These are phyloP conservation scores for Pseudomyrmex concolor DNA, from an alignment of 1,140 invertebrate genomes.

Conservation along the genomic window DNA sequence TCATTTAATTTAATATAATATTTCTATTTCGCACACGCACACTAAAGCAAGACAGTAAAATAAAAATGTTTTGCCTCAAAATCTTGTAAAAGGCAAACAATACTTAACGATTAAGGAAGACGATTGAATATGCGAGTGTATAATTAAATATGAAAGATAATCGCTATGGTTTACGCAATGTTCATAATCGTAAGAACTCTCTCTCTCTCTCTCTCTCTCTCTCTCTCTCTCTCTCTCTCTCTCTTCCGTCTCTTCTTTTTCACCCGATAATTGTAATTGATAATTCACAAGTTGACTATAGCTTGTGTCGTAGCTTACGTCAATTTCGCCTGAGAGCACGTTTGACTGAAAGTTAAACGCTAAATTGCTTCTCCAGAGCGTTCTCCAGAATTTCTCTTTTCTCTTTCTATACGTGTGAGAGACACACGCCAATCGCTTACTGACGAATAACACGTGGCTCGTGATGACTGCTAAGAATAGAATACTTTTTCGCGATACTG, in stretches of 20 bases:
- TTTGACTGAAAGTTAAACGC: conserved; percentile 79
- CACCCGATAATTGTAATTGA: background rate
- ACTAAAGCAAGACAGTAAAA: background rate
- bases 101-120: conserved; percentile 45
- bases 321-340: conserved; percentile 73
- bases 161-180: conserved; percentile 76
- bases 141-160: conserved; percentile 66
- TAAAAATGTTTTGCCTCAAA: background rate
- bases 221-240: background rate
- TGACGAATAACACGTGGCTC: no score
- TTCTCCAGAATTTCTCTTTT: background rate
- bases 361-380: conserved; percentile 68
- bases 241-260: background rate
- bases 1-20: conserved; percentile 34
- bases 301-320: background rate
- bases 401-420: background rate
- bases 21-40: conserved; percentile 17
- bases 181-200: conserved; percentile 72
- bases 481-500: no score
- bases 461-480: no score
- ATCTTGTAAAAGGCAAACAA: conserved; percentile 14
- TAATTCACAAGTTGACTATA: no score
- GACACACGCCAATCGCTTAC: no score
- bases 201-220: background rate
- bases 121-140: conserved; percentile 79